Evolutionary conservation across 2,888 invertebrate genomes (phyloP).

Genomic region (Dugesia japonica): DNA sequence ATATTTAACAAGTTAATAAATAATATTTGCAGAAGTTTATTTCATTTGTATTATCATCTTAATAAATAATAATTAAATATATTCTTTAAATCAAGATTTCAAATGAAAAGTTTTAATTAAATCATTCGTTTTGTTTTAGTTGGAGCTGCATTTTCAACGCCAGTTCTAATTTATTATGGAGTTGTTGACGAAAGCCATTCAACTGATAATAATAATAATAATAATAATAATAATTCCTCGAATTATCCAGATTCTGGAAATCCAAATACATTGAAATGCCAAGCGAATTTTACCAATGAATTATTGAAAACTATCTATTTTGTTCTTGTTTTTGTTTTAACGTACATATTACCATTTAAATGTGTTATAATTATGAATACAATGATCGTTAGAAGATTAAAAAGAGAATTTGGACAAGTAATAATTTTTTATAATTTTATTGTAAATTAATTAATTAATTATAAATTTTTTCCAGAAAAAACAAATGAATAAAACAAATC

Average conservation of each 20-base stretch:
- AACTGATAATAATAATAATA: neutral
- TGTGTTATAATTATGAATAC: slow-evolving; percentile 29
- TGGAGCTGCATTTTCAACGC: neutral
- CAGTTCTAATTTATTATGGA: neutral
- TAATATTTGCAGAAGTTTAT: no score
- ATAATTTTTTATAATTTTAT: no score
- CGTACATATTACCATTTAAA: slow-evolving; percentile 28
- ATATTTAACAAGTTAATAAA: no score
- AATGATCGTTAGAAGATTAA: slow-evolving; percentile 24
- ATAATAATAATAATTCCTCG: neutral
- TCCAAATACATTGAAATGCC: neutral
- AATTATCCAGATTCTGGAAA: neutral
- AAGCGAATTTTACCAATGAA: neutral
- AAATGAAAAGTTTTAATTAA: no score
- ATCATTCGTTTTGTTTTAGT: neutral
- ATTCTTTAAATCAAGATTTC: no score
- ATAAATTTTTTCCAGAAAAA: neutral
- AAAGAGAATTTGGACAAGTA: slow-evolving; percentile 23
- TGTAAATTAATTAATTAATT: no score
- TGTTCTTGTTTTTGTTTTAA: slow-evolving; percentile 6
- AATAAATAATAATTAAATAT: no score
- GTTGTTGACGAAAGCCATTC: neutral
- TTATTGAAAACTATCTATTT: slow-evolving; percentile 20
- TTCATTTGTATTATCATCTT: no score
- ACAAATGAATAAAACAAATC: neutral